These are phyloP conservation scores for Formicarius rufipectus DNA, from an alignment of 2,113 vertebrate species.

Conservation along the genomic window DNA sequence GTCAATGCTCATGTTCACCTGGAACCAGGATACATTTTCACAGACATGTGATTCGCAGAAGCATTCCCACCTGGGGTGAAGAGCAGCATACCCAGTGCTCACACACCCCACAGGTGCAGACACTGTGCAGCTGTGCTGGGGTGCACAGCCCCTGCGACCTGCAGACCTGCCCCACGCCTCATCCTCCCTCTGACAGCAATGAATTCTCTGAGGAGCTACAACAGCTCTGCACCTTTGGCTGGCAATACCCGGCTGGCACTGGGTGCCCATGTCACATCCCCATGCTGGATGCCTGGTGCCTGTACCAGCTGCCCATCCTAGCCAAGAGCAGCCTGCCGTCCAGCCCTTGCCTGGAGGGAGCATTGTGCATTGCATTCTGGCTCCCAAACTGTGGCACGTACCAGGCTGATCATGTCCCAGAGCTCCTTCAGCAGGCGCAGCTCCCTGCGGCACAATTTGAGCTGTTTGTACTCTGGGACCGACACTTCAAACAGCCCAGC, in stretches of 20 bases:
- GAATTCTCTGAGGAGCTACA: not conserved
- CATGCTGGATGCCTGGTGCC: not conserved
- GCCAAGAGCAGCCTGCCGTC: not conserved
- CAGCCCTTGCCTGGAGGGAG: not conserved
- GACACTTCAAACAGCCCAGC: constrained; percentile 71
- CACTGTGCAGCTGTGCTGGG: rapidly evolving
- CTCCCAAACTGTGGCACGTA: not conserved
- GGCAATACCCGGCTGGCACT: not conserved
- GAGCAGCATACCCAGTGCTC: rapidly evolving
- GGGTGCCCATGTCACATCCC: not conserved
- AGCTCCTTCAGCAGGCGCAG: constrained; percentile 74
- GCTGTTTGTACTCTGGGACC: constrained; percentile 69
- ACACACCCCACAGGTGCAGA: rapidly evolving
- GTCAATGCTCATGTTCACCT: constrained; percentile 71
- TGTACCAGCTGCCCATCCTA: not conserved
- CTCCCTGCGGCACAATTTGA: constrained; percentile 70
- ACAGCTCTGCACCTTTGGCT: not conserved
- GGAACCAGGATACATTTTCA: rapidly evolving
- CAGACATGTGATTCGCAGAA: rapidly evolving
- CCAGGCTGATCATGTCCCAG: constrained; percentile 77
- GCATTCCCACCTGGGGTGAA: rapidly evolving
- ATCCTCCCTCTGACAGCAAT: not conserved
- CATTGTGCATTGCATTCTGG: rapidly evolving
- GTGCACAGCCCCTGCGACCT: rapidly evolving
- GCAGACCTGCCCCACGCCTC: not conserved